A percentile compares a stretch with the other conserved stretches of the same genome.
phyloP scores from a whole-genome alignment of 2,797 vertebrate species.

The Fundulus diaphanus region DNA sequence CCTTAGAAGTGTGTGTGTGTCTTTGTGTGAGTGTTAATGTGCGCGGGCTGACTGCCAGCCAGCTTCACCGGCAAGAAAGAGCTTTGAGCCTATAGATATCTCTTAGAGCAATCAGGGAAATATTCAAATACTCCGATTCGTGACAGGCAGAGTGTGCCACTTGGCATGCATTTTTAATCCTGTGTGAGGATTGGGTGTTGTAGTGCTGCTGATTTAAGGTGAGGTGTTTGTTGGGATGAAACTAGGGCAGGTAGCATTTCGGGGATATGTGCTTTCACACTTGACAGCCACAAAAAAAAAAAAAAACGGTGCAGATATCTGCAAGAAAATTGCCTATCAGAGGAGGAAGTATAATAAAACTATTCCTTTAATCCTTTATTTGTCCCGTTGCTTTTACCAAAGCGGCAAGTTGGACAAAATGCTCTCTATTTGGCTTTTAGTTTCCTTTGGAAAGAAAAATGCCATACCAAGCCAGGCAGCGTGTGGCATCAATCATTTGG shows the following conservation, averaged over 20 bases:
- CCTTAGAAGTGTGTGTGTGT: constrained; percentile 53
- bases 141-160: constrained; percentile 52
- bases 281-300: constrained; percentile 32
- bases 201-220: constrained; percentile 38
- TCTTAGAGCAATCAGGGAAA: constrained; percentile 63
- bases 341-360: neutral
- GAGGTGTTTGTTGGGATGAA: constrained; percentile 51
- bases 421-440: constrained; percentile 23
- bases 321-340: constrained; percentile 21
- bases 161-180: constrained; percentile 62
- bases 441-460: constrained; percentile 31
- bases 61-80: constrained; percentile 51
- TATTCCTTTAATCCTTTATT: constrained; percentile 5
- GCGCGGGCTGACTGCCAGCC: constrained; percentile 60
- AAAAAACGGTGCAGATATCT: constrained; percentile 40
- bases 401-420: constrained; percentile 29
- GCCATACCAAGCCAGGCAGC: constrained; percentile 16
- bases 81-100: constrained; percentile 59
- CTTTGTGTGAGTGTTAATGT: constrained; percentile 46
- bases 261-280: constrained; percentile 31
- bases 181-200: constrained; percentile 50
- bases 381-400: constrained; percentile 21
- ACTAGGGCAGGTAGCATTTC: constrained; percentile 51
- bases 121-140: constrained; percentile 42
- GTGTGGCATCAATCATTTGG: constrained; percentile 34